Percentiles rank a stretch among this genome's conserved stretches.
phyloP scores from a whole-genome alignment of 2,797 vertebrate species.

The Uromys caudimaculatus region DNA sequence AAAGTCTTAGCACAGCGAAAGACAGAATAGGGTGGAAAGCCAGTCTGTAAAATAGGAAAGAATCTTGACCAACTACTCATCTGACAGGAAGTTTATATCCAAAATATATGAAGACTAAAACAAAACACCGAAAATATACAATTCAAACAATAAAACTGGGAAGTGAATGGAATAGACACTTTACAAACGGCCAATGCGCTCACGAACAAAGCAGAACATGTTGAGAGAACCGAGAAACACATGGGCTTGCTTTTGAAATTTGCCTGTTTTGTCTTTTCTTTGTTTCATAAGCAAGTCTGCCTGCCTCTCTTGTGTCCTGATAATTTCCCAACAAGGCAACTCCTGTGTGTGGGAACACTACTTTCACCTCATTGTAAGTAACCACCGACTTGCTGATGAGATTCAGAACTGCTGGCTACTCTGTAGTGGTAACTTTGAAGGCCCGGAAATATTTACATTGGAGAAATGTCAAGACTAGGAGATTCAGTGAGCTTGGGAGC shows the following conservation, averaged over 20 bases:
- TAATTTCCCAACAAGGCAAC: background rate
- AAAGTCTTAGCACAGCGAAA: background rate
- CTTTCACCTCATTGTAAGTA: conserved; percentile 28
- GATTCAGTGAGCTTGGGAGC: background rate
- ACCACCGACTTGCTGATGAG: background rate
- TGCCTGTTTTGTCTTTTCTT: background rate
- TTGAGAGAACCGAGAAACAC: background rate
- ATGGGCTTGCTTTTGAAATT: background rate
- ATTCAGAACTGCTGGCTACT: background rate
- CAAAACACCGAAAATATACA: background rate
- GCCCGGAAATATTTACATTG: background rate
- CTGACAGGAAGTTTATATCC: background rate
- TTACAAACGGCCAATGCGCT: background rate
- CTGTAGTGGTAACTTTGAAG: background rate
- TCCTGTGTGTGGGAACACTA: background rate
- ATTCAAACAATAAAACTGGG: background rate
- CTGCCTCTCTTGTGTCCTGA: background rate
- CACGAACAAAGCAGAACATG: no score
- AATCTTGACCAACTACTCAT: background rate
- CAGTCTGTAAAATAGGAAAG: background rate
- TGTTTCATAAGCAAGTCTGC: background rate
- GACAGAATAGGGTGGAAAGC: background rate
- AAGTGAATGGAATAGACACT: background rate
- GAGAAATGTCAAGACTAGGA: background rate
- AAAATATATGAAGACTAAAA: background rate